phyloP scores from a whole-genome alignment of 2,113 vertebrate genomes.

The Sinocyclocheilus anophthalmus region DNA sequence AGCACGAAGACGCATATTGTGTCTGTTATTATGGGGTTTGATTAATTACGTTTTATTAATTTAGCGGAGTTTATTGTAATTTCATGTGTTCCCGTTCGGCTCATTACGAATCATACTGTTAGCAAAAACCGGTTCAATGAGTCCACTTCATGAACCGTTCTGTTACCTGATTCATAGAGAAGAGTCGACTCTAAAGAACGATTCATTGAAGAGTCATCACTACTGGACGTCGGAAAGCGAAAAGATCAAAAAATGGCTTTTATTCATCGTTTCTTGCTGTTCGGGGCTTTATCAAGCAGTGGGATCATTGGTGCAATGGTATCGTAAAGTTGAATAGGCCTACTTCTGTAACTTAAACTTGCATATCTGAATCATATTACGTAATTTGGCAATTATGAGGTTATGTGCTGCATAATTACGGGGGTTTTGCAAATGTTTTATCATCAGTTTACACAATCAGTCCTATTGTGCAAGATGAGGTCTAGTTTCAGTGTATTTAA shows the following conservation, averaged over 20 bases:
- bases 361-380: not conserved
- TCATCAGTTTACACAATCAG: not conserved
- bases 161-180: not conserved
- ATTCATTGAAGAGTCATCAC: too few species aligned
- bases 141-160: too few species aligned
- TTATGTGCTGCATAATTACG: not conserved
- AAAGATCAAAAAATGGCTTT: slow-evolving; percentile 58
- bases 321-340: slow-evolving; percentile 53
- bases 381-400: not conserved
- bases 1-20: not conserved
- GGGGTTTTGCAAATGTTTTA: not conserved
- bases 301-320: slow-evolving; percentile 57
- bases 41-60: not conserved
- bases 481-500: not conserved
- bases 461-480: slow-evolving; percentile 1
- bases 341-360: slow-evolving; percentile 52
- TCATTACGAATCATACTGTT: not conserved
- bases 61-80: not conserved
- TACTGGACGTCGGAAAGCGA: not conserved
- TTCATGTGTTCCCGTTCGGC: not conserved
- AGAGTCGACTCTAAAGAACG: too few species aligned
- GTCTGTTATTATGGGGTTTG: not conserved
- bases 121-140: too few species aligned
- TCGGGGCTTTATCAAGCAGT: slow-evolving; percentile 56
- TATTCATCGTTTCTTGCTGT: slow-evolving; percentile 45